Percentiles rank a stretch among this genome's conserved stretches.
Conservation (phyloP, 1,140 invertebrate genomes). For the Plutomurus gul region DNA sequence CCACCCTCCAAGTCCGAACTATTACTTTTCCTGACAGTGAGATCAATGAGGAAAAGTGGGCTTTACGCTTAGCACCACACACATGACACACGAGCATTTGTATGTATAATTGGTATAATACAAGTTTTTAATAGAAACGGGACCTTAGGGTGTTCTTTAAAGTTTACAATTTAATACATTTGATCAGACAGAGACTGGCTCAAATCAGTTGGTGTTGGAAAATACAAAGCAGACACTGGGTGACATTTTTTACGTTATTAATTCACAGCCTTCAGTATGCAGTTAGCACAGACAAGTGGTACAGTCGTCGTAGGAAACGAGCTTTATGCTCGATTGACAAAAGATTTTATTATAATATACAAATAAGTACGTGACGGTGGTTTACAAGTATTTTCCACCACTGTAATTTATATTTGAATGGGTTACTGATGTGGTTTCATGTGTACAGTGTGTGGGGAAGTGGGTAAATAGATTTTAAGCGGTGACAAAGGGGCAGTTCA, state of each 20-base stretch:
- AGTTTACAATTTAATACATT: conserved; percentile 20
- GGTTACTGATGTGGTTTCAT: background rate
- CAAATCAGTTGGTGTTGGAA: too few relatives aligned
- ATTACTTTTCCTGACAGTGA: background rate
- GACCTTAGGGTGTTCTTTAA: conserved; percentile 19
- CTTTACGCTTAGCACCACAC: too few relatives aligned
- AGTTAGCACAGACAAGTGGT: background rate
- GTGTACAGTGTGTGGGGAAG: too few relatives aligned
- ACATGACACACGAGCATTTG: background rate
- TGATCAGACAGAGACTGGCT: too few relatives aligned
- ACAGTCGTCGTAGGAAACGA: background rate
- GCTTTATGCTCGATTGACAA: too few relatives aligned
- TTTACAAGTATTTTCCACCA: background rate
- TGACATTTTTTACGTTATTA: background rate
- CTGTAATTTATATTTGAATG: background rate
- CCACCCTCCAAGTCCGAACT: background rate
- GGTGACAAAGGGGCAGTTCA: conserved; percentile 14
- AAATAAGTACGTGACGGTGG: background rate
- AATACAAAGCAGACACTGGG: background rate
- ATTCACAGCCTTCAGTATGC: background rate
- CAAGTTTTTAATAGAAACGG: background rate
- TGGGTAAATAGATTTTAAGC: too few relatives aligned
- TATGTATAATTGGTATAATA: too few relatives aligned
- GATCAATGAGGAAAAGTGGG: too few relatives aligned
- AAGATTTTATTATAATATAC: background rate